Base-by-base conservation (phyloP, 2,888 invertebrate species). In the Drosophila antonietae region DNA sequence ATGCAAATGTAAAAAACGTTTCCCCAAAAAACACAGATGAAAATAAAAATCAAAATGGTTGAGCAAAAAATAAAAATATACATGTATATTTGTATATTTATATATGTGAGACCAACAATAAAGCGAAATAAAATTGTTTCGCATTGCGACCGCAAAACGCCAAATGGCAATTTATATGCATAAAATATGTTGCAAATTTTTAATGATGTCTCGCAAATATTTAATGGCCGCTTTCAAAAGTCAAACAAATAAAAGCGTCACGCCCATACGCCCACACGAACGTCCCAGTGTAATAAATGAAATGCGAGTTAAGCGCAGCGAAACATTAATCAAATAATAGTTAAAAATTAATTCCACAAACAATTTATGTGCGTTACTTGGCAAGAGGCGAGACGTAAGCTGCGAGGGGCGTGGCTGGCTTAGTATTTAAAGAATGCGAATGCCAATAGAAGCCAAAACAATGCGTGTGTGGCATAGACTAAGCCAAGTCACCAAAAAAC, bases 111-210 rank as follows among this genome's bases (percentile, higher is more conserved):
- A 20, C 15, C 23, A 46, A 68, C 31, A 55, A 43, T 55, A 46
- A 61, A 41, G 20, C 33, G 23, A 61, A 68, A 71, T 61, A 12
- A 44, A 57, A 53, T 41, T 18, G 49, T 80, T 67, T 69, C 59
- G 57, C 77, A 39, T 56, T 60, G 55, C 51, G 51, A 67, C 83
- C 80, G 72, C 83, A 80, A 78, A 81, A 82, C 44, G 80, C 53
- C 82, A 80, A 80, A 81, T 82, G 83, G 80, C 78, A 78, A 83
- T 81, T 81, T 80, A 73, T 83, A 78, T 78, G 68, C 78, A 83
- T 78, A 78, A 81, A 78, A 78, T 49, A 68, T 69, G 37, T 64
- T 64, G 70, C 41, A 58, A 65, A 75, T 75, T 72, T 78, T 78
- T 81, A 79, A 81, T 79, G 78, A 79, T 79, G 75, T 72, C 58